phyloP scores from a whole-genome alignment of 2,113 vertebrate genomes.

The Proteles cristata region DNA sequence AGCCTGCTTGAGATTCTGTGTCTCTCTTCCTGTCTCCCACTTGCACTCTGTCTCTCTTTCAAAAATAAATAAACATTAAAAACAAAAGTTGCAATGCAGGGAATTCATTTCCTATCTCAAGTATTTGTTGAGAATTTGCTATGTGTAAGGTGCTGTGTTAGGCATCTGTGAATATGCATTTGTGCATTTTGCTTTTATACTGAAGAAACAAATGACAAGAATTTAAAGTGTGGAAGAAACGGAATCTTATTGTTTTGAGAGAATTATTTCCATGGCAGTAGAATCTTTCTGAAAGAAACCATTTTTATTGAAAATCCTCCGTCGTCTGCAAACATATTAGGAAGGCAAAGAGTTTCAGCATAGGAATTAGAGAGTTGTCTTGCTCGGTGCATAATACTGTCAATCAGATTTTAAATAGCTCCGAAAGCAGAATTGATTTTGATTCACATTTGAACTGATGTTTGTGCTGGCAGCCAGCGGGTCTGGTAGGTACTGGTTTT shows the following conservation, averaged over 20 bases:
- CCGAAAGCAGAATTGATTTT: constrained; percentile 35
- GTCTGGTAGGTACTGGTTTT: not conserved
- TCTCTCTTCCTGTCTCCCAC: no score
- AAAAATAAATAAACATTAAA: no score
- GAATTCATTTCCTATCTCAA: not conserved
- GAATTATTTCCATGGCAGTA: constrained; percentile 7
- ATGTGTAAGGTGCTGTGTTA: not conserved
- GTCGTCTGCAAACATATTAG: not conserved
- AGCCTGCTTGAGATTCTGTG: no score
- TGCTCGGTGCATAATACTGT: not conserved
- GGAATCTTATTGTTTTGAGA: not conserved
- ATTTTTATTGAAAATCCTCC: constrained; percentile 36
- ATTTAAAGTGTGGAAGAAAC: not conserved
- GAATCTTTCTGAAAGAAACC: constrained; percentile 31
- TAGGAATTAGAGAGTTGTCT: not conserved
- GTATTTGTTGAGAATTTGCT: not conserved
- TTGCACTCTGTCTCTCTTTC: no score
- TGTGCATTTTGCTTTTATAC: not conserved
- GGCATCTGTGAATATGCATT: not conserved
- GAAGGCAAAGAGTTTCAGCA: not conserved
- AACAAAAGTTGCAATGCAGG: not conserved
- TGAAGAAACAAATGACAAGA: not conserved
- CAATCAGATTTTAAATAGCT: constrained; percentile 7
- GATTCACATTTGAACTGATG: not conserved
- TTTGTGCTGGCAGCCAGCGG: not conserved